Percentiles rank a stretch among this genome's conserved stretches.
Conservation (phyloP, 2,797 vertebrate species). For the Hirundo rustica region DNA sequence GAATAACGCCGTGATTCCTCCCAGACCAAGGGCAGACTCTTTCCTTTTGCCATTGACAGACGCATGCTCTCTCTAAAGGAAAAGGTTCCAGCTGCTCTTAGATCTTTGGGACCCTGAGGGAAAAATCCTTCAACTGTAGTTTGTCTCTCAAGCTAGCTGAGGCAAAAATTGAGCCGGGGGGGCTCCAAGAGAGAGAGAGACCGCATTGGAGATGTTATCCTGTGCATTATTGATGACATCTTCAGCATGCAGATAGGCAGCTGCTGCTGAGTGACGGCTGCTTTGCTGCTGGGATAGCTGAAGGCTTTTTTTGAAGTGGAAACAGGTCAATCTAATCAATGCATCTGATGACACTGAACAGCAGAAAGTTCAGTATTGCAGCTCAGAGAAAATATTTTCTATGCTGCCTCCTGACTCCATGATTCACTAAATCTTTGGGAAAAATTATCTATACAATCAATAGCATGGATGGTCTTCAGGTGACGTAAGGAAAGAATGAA, state of each 20-base stretch:
- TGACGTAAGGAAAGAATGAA: background rate
- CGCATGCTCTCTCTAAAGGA: too few relatives aligned
- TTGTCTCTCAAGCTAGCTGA: too few relatives aligned
- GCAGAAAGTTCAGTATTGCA: background rate
- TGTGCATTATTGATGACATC: conserved; percentile 59
- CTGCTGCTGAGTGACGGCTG: conserved; percentile 43
- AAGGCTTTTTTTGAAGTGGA: conserved; percentile 38
- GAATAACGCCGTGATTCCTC: too few relatives aligned
- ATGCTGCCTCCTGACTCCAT: fast-evolving
- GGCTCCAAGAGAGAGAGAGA: too few relatives aligned
- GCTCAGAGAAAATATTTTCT: background rate
- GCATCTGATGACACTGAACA: background rate
- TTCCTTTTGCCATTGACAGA: too few relatives aligned
- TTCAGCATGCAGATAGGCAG: conserved; percentile 60
- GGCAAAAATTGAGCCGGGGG: too few relatives aligned
- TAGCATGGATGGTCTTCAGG: background rate
- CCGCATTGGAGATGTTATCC: too few relatives aligned
- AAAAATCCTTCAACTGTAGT: too few relatives aligned
- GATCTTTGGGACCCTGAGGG: too few relatives aligned
- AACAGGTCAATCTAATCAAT: background rate
- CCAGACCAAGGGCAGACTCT: too few relatives aligned
- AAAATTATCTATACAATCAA: background rate
- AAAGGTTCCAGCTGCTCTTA: too few relatives aligned
- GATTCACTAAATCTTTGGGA: background rate
- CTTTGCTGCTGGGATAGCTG: background rate